Percentiles rank a stretch among this genome's conserved stretches.
Evolutionary conservation across 2,888 invertebrate species (phyloP).

Genomic region (Coenonympha glycerion): DNA sequence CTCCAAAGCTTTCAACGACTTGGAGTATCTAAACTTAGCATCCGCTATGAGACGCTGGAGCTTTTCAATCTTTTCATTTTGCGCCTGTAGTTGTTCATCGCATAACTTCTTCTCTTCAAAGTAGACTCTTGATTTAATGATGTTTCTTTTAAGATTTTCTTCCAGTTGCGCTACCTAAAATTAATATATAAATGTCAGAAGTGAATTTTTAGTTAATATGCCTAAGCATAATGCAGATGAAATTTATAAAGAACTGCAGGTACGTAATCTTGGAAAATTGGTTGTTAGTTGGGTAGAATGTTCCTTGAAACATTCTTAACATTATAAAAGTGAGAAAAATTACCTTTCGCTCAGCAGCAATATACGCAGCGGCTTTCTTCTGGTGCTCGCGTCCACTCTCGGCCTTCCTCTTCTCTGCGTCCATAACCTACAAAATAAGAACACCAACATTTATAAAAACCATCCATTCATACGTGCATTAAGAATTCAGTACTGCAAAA

Average conservation of each 20-base stretch:
- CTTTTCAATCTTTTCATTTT: slow-evolving; percentile 88
- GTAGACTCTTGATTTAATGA: slow-evolving; percentile 90
- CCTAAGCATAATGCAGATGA: no score
- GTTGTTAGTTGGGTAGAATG: no score
- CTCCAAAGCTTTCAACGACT: slow-evolving; percentile 88
- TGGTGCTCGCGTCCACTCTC: slow-evolving; percentile 93
- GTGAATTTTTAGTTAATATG: neutral
- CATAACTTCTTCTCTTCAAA: slow-evolving; percentile 93
- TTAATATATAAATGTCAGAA: neutral
- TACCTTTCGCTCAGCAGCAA: slow-evolving; percentile 86
- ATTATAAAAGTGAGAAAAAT: neutral
- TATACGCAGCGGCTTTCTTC: slow-evolving; percentile 85
- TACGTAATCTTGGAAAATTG: no score
- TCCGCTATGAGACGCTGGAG: slow-evolving; percentile 86
- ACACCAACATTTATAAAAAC: no score
- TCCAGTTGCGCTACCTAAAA: slow-evolving; percentile 84
- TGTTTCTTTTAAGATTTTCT: slow-evolving; percentile 86
- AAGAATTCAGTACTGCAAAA: no score
- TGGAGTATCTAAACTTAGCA: slow-evolving; percentile 88
- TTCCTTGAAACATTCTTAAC: neutral
- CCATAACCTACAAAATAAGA: slow-evolving; percentile 81
- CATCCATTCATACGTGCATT: no score
- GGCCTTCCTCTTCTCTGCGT: slow-evolving; percentile 92
- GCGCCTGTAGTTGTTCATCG: slow-evolving; percentile 88
- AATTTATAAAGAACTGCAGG: no score